Evolutionary conservation across 1,140 invertebrate genomes (phyloP).

Genomic region (Nephila pilipes): DNA sequence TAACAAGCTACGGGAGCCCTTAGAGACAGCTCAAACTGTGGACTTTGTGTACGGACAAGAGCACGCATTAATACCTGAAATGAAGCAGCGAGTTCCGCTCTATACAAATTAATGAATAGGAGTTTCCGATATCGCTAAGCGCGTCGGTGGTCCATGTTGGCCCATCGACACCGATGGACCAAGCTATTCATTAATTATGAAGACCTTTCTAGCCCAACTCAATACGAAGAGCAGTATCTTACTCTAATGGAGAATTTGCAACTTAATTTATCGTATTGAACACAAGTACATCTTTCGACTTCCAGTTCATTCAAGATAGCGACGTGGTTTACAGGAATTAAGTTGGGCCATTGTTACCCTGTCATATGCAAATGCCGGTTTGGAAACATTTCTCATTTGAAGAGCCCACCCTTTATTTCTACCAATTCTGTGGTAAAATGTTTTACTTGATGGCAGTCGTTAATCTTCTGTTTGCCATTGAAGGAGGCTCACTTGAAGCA

Average conservation of each 20-base stretch:
- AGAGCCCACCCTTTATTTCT: constrained; percentile 21
- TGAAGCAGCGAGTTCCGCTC: neutral
- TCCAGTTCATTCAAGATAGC: neutral
- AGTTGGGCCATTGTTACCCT: constrained; percentile 29
- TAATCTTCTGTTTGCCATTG: neutral
- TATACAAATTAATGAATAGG: constrained; percentile 53
- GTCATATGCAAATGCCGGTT: constrained; percentile 46
- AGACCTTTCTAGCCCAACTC: neutral
- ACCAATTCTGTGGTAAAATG: constrained; percentile 17
- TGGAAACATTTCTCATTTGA: constrained; percentile 46
- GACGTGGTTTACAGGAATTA: neutral
- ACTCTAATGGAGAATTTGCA: constrained; percentile 23
- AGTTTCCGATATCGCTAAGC: neutral
- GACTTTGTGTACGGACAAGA: neutral
- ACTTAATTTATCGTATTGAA: constrained; percentile 26
- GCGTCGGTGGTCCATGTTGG: neutral
- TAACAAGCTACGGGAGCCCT: neutral
- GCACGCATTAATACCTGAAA: constrained; percentile 39
- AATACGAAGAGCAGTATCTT: constrained; percentile 29
- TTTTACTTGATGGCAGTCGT: constrained; percentile 24
- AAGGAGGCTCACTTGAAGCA: neutral
- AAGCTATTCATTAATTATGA: constrained; percentile 52
- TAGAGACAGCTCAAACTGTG: constrained; percentile 6
- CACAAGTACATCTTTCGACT: constrained; percentile 6
- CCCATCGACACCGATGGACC: constrained; percentile 10